Base-by-base conservation (phyloP, 2,888 invertebrate genomes). In the Nomada hirtipes region DNA sequence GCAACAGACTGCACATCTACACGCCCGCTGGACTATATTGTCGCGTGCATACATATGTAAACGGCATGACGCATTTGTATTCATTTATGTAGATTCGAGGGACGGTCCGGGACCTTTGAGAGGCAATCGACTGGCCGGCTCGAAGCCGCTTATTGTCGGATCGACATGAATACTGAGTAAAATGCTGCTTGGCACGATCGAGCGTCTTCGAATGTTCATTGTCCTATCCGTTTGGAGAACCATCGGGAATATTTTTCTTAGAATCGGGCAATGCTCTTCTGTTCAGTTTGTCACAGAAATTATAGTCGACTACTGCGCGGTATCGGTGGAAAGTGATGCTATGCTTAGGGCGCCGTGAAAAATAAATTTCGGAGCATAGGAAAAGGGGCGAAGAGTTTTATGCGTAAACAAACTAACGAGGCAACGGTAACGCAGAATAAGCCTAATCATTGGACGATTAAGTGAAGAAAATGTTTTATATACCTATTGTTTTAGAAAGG, bases 41-140 rank as follows among this genome's bases (percentile, higher is more conserved):
- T 68, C 63, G 76, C 63, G 71, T 55, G 61, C 85, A 88, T 87
- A 88, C 88, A 87, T 88, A 88, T 88, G 88, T 82, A 88, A 86
- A 78, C 75, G 70, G 74, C 82, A 79, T 83, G 84, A 86, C 79
- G 86, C 85, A 85, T 88, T 88, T 86, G 75, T 80, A 87, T 88
- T 88, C 88, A 85, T 86, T 83, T 87, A 86, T 87, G 88, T 71
- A 88, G 83, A 88, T 88, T 82, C 76, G 77, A 76, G 82, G 80
- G 86, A 82, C 80, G 76, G 78, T 64, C 76, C 73, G 79, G 80
- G 78, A 81, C 86, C 84, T 84, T 88, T 80, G 86, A 82, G 82
- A 78, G 82, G 68, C 83, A 83, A 86, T 88, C 85, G 86, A 69
- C 79, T 76, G 75, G 70, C 61, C 81, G 69, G 63, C 29, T 74